A percentile compares a stretch with the other conserved stretches of the same genome.
These are phyloP conservation scores for Tauraco hartlaubi DNA, from an alignment of 2,797 vertebrate species.

Conservation along the genomic window DNA sequence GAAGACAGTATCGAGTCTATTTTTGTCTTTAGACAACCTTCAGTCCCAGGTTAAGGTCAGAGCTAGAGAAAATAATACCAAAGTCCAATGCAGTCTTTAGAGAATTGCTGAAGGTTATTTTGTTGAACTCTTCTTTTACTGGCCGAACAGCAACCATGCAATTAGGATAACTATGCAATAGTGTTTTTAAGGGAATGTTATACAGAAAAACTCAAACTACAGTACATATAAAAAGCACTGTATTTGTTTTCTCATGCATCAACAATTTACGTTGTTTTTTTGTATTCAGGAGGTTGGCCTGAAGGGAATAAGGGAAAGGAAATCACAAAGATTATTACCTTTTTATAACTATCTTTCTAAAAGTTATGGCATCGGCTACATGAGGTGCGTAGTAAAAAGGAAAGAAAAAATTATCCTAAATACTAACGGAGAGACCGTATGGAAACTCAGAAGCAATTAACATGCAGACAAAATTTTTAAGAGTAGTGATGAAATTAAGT, in stretches of 20 bases:
- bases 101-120: conserved; percentile 49
- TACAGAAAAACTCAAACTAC: conserved; percentile 27
- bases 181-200: neutral
- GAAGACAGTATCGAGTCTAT: neutral
- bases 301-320: conserved; percentile 42
- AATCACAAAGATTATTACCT: conserved; percentile 69
- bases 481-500: conserved; percentile 74
- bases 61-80: conserved; percentile 30
- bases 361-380: conserved; percentile 54
- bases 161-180: conserved; percentile 45
- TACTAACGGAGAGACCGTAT: conserved; percentile 47
- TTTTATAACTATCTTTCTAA: conserved; percentile 68
- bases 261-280: conserved; percentile 52
- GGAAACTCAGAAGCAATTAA: conserved; percentile 64
- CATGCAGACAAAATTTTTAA: conserved; percentile 66
- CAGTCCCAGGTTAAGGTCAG: conserved; percentile 34
- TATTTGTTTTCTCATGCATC: conserved; percentile 67
- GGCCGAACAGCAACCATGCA: conserved; percentile 40
- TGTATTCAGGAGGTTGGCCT: conserved; percentile 48
- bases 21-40: conserved; percentile 28
- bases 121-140: conserved; percentile 27
- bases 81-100: conserved; percentile 18
- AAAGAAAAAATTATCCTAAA: neutral
- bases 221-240: conserved; percentile 47
- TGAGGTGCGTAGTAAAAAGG: conserved; percentile 41